Base-by-base conservation (phyloP, 1,140 invertebrate genomes). In the Luehdorfia chinensis region DNA sequence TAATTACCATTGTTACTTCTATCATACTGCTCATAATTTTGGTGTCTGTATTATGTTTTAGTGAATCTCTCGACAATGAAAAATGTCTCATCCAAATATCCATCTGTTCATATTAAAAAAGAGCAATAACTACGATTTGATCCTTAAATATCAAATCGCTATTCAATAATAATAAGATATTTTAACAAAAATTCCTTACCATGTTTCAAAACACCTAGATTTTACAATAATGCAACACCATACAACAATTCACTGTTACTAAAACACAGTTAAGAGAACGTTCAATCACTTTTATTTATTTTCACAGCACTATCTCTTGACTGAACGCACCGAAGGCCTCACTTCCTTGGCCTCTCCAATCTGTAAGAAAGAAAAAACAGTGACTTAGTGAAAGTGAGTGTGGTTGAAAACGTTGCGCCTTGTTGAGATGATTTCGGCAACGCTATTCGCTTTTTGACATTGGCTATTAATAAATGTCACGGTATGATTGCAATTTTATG, bases 381-480 rank as follows among this genome's bases (percentile, higher is more conserved):
- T 47, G 43, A 51, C 39, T 62, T 60, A 69, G 66, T 69, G 66
- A 69, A 69, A 69, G 66, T 65, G 54, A 58, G 43, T 37, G 52
- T 52, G 46, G 55, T 43, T 61, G 44, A 9, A n/a, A 34, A 18
- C 32, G 32, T 43, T 14, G 25, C 39, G 39, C 39, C 39, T 43
- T 43, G 19, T 52, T 34, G 51, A 52, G 49, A 60, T 43, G 50
- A 55, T 52, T 54, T 62, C 36, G 50, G 28, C 39, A 43, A 43
- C 11, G 13, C 18, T 37, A 37, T 9, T 43, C 25, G 39, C 15
- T 27, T 54, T 61, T 57, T 50, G 44, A 37, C 28, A 43, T 30
- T 54, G 54, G 61, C 47, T 50, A 56, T 30, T 43, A 43, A 43
- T 43, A 30, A 43, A 43, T 30, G 39, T 8, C 27, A 43, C 39